Percentiles rank a stretch among this genome's conserved stretches.
Evolutionary conservation across 2,888 invertebrate genomes (phyloP).

Genomic region (Xestobium rufovillosum): DNA sequence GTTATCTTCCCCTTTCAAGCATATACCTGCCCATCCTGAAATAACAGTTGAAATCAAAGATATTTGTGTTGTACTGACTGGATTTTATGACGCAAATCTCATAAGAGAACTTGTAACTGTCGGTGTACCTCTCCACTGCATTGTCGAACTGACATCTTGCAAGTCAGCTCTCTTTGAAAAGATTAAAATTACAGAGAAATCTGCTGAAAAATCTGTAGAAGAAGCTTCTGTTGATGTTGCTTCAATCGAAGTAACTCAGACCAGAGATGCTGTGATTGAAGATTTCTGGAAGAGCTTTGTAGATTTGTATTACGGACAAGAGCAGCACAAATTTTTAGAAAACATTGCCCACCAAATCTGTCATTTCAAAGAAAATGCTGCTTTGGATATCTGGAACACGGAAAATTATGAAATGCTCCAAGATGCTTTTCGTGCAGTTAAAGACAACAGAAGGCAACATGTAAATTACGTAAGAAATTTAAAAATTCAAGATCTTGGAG

Average conservation of each 20-base stretch:
- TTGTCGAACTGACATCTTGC: neutral
- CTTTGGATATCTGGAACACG: neutral
- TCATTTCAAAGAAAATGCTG: neutral
- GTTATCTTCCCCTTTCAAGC: neutral
- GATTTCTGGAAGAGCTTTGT: neutral
- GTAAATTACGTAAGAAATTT: constrained; percentile 28
- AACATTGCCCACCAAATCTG: neutral
- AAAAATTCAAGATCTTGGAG: constrained; percentile 17
- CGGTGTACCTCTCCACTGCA: neutral
- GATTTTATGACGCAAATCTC: neutral
- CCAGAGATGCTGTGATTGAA: neutral
- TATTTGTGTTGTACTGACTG: neutral
- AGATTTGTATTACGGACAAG: constrained; percentile 1
- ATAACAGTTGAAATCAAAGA: neutral
- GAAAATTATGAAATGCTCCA: constrained; percentile 20
- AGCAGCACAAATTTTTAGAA: neutral
- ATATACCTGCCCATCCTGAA: neutral
- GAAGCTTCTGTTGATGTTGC: neutral
- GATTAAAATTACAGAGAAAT: neutral
- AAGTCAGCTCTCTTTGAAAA: neutral
- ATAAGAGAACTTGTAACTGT: neutral
- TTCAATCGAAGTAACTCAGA: neutral
- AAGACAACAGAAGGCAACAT: constrained; percentile 29
- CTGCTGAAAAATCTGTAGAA: neutral
- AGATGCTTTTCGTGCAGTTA: constrained; percentile 25